A percentile compares a stretch with the other conserved stretches of the same genome.
These are phyloP conservation scores for Glossosoma conforme DNA, from an alignment of 1,140 invertebrate species.

Conservation along the genomic window DNA sequence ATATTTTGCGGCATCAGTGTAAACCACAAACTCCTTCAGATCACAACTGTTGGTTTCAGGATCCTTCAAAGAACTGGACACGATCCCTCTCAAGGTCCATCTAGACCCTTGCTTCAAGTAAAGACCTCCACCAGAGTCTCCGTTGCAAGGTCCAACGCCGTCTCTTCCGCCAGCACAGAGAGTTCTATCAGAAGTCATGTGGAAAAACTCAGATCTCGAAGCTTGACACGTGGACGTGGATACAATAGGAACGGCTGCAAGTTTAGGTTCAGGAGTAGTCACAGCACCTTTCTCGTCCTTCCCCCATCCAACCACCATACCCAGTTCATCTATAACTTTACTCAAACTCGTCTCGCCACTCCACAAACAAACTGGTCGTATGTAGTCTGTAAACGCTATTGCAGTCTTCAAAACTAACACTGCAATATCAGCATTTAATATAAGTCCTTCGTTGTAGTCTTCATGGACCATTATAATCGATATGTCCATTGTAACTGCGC, in stretches of 20 bases:
- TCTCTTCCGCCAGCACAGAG: constrained; percentile 45
- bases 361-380: constrained; percentile 54
- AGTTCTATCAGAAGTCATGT: constrained; percentile 34
- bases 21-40: constrained; percentile 47
- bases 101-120: constrained; percentile 31
- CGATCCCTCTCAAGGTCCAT: constrained; percentile 48
- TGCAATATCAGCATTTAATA: constrained; percentile 43
- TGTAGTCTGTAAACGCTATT: constrained; percentile 34
- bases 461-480: constrained; percentile 36
- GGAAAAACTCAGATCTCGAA: constrained; percentile 29
- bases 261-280: constrained; percentile 34
- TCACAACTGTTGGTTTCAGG: constrained; percentile 41
- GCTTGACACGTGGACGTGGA: constrained; percentile 35
- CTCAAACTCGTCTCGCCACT: constrained; percentile 35
- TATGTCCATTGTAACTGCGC: constrained; percentile 34
- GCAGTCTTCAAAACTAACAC: constrained; percentile 35
- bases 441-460: constrained; percentile 33
- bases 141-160: constrained; percentile 44
- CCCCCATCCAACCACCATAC: constrained; percentile 46
- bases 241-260: constrained; percentile 38
- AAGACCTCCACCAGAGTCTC: constrained; percentile 46
- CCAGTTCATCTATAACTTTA: constrained; percentile 37
- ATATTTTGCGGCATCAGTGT: constrained; percentile 49
- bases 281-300: constrained; percentile 32
- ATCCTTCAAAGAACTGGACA: constrained; percentile 44